A percentile compares a stretch with the other conserved stretches of the same genome.
phyloP scores from a whole-genome alignment of 2,113 vertebrate species.

The Myiozetetes cayanensis region DNA sequence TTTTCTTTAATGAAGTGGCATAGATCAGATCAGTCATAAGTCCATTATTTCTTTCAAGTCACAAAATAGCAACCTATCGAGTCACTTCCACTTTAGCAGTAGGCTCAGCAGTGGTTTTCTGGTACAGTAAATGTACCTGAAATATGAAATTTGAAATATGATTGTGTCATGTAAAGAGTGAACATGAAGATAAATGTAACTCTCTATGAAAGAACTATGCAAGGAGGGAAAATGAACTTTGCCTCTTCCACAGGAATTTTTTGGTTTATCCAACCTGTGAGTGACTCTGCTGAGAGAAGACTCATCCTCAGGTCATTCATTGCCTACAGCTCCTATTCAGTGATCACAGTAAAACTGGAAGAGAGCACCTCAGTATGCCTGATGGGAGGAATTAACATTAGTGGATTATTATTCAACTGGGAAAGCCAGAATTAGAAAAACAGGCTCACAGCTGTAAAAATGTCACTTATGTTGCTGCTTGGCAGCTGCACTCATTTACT shows the following conservation, averaged over 20 bases:
- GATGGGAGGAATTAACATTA: not conserved
- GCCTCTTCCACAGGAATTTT: not conserved
- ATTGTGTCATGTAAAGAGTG: not conserved
- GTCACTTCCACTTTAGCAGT: not conserved
- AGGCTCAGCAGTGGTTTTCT: not conserved
- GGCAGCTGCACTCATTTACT: not conserved
- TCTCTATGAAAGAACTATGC: not conserved
- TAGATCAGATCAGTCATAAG: not conserved
- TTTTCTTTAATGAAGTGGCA: not conserved
- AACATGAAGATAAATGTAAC: not conserved
- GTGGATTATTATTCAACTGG: not conserved
- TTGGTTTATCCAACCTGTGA: not conserved
- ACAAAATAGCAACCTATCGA: not conserved
- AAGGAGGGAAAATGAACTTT: not conserved
- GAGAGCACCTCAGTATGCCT: not conserved
- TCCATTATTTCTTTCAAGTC: not conserved
- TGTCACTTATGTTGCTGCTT: not conserved
- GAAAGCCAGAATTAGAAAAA: slow-evolving; percentile 2
- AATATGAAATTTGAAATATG: not conserved
- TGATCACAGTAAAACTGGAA: not conserved
- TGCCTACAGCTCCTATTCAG: not conserved
- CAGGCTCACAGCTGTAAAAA: not conserved
- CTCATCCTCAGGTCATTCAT: not conserved
- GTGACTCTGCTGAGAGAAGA: not conserved
- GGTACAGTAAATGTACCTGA: not conserved